These are phyloP conservation scores for Peromyscus aztecus DNA, from an alignment of 2,797 vertebrate genomes.

Conservation along the genomic window DNA sequence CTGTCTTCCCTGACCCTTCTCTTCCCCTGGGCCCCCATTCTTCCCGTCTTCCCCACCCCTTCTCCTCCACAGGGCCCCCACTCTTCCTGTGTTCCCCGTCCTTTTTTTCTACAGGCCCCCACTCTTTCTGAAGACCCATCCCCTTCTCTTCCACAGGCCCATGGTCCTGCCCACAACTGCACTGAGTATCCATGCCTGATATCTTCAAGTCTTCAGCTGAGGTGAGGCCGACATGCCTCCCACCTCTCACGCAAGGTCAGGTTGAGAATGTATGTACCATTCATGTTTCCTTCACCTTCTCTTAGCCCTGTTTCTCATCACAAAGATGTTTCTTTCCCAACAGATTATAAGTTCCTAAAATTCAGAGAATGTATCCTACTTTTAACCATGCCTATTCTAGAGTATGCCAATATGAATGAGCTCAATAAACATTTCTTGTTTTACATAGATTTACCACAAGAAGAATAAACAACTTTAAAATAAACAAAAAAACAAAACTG, in stretches of 20 bases:
- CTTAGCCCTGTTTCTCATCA: background rate
- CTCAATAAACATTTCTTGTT: constrained; percentile 44
- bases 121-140: no score
- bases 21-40: no score
- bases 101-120: background rate
- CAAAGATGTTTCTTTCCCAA: constrained; percentile 15
- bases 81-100: no score
- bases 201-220: background rate
- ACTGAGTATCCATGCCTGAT: background rate
- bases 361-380: constrained; percentile 48
- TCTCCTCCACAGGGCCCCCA: no score
- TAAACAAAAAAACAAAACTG: constrained; percentile 64
- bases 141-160: background rate
- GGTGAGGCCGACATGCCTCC: background rate
- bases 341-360: constrained; percentile 19
- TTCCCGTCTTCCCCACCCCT: no score
- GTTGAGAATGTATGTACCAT: background rate
- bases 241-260: background rate
- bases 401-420: background rate
- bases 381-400: background rate
- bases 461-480: constrained; percentile 45
- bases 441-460: background rate
- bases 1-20: no score
- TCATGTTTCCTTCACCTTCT: background rate
- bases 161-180: background rate